Percentiles rank a stretch among this genome's conserved stretches.
These are phyloP conservation scores for Naja naja DNA, from an alignment of 2,113 vertebrate genomes.

Conservation along the genomic window DNA sequence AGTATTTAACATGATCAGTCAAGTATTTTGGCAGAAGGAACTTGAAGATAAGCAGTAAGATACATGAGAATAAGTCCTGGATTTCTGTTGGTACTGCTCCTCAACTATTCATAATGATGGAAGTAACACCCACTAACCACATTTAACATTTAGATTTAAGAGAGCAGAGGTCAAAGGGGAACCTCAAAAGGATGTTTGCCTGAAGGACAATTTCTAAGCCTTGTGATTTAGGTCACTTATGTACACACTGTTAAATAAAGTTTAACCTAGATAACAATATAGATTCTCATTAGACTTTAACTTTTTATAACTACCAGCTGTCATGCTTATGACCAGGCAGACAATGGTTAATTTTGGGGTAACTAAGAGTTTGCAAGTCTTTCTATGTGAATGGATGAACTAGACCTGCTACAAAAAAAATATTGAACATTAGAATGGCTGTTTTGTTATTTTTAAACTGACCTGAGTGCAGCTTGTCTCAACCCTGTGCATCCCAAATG, in stretches of 20 bases:
- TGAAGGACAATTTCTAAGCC: slow-evolving; percentile 42
- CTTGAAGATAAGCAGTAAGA: slow-evolving; percentile 32
- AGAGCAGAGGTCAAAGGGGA: slow-evolving; percentile 8
- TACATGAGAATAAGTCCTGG: slow-evolving; percentile 39
- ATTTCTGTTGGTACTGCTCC: slow-evolving; percentile 30
- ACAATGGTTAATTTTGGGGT: slow-evolving; percentile 49
- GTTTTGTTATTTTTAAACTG: slow-evolving; percentile 52
- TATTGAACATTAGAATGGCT: slow-evolving; percentile 29
- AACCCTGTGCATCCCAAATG: slow-evolving; percentile 91
- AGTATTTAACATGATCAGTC: slow-evolving; percentile 39
- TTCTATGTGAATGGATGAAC: slow-evolving; percentile 1
- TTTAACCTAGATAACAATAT: slow-evolving; percentile 17
- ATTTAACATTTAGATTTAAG: slow-evolving; percentile 24
- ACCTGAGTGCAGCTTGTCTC: slow-evolving; percentile 95
- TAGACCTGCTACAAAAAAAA: slow-evolving; percentile 19
- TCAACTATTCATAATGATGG: slow-evolving; percentile 58
- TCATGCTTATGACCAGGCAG: slow-evolving; percentile 27
- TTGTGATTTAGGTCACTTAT: not conserved
- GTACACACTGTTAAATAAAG: slow-evolving; percentile 49
- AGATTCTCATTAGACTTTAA: slow-evolving; percentile 37
- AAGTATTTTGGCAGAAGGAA: slow-evolving; percentile 39
- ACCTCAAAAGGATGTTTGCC: slow-evolving; percentile 43
- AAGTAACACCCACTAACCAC: slow-evolving; percentile 50
- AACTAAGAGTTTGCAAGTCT: slow-evolving; percentile 39
- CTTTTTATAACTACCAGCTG: slow-evolving; percentile 22